Evolutionary conservation across 2,888 invertebrate genomes (phyloP), one percentile per base, ranked within the genome.

Genomic region (Polydrusus cervinus): DNA sequence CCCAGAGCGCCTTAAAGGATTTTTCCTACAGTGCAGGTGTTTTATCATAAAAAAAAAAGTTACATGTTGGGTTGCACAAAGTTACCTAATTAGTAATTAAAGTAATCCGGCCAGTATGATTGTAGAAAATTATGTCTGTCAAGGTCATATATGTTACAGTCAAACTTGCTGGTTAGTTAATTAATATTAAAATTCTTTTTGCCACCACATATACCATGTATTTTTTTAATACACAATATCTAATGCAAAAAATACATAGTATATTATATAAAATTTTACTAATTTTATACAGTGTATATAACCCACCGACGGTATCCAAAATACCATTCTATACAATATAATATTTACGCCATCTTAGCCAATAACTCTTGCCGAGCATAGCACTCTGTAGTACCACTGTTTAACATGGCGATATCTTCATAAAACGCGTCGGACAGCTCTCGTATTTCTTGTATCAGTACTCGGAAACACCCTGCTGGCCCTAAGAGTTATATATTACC

Each of bases 391-490:
- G 67, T 68, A 72, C 72, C 71, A 67, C 67, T 84, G 86, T 83
- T 84, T 82, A 85, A 86, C 85, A 85, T 82, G 84, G 83, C 85
- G 85, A 87, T 86, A 85, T 87, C 87, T 87, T 87, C 84, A 87
- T 87, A 86, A 85, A 85, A 85, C 85, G 84, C 84, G 78, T 82
- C 77, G 82, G 85, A 86, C 86, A 85, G 85, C 83, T 85, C 86
- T 86, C 87, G 87, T 87, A 86, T 85, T 86, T 87, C 86, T 87
- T 86, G 85, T 85, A 85, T 86, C 85, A 84, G 85, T 86, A 85
- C 85, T 84, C 83, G 85, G 87, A 86, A 86, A 85, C 86, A 85
- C 86, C 87, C 86, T 85, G 87, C 86, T 86, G 86, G 78, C 83
- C 80, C 73, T 80, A 81, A 76, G 86, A 84, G 85, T 86, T 86